Base-by-base conservation (phyloP, 2,888 invertebrate genomes). In the Polydrusus cervinus region DNA sequence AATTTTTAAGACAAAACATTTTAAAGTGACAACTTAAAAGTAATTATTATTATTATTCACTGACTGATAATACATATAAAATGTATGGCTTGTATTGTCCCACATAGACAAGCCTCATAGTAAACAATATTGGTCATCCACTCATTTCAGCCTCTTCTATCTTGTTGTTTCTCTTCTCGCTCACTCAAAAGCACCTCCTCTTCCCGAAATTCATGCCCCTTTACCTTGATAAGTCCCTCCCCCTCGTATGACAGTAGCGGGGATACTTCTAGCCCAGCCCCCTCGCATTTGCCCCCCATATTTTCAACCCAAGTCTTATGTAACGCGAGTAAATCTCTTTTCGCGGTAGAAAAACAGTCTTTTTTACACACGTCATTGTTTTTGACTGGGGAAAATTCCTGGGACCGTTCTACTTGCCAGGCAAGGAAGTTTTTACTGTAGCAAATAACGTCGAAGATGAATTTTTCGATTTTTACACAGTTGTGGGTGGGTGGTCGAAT, bases 381-480 rank as follows among this genome's bases (percentile, higher is more conserved):
- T 85, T 99, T 99, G 78, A 99, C 87, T 0, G 99, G 98, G 80
- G 98, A 97, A 85, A 99, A 99, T 86, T 99, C 99, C 72, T 95
- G 94, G 79, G 95, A 93, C 55, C 99, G 91, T 0, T 93, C 91
- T 0, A 96, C 95, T 88, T 98, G 97, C 92, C 98, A 95, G 10
- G 96, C 96, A n/a, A 95, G 96, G 84, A 99, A 96, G 81, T 93
- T 93, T 79, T 95, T 91, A 1, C 97, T 93, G 87, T 95, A 97
- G 83, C 94, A 94, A 84, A 99, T 99, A 0, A 98, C 98, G 87
- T 99, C 99, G 86, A 99, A 99, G 11, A 99, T 95, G 86, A 99
- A 99, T 87, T 99, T 99, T 85, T 99, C 99, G 88, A 99, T 94
- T 89, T 99, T 99, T 78, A 99, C 95, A 14, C 99, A 99, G 83